These are phyloP conservation scores for Odocoileus hemionus DNA, from an alignment of 2,113 vertebrate genomes.

Conservation along the genomic window DNA sequence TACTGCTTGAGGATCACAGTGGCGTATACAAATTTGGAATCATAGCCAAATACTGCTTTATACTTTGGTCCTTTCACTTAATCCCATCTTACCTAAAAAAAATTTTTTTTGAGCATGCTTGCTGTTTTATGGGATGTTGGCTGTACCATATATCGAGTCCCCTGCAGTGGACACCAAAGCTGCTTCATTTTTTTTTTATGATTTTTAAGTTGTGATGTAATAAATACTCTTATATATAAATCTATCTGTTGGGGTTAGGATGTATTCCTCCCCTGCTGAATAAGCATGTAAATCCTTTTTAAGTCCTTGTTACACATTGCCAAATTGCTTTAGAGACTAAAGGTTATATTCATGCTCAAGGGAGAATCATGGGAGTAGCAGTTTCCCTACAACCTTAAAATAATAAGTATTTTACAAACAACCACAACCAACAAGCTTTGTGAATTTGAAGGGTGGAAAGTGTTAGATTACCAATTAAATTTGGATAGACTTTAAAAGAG, in stretches of 20 bases:
- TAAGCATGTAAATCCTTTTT: not conserved
- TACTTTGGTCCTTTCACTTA: not conserved
- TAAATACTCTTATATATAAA: not conserved
- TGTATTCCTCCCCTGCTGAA: not conserved
- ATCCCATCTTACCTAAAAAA: not conserved
- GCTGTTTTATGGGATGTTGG: not conserved
- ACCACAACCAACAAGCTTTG: not conserved
- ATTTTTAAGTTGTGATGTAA: not conserved
- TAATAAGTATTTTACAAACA: not conserved
- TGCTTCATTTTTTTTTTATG: not conserved
- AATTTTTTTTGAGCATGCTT: not conserved
- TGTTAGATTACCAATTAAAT: not conserved
- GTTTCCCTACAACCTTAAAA: not conserved
- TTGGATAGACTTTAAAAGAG: constrained; percentile 6
- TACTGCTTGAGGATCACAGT: not conserved
- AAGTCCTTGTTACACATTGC: not conserved
- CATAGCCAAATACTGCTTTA: not conserved
- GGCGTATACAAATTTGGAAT: not conserved
- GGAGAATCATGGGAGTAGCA: not conserved
- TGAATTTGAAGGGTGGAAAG: not conserved
- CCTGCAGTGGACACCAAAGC: not conserved
- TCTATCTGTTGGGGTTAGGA: not conserved
- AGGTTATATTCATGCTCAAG: not conserved
- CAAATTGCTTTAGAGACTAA: not conserved
- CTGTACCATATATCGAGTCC: not conserved